A percentile compares a stretch with the other conserved stretches of the same genome.
Conservation (phyloP, 1,140 invertebrate genomes). For the Cherax quadricarinatus region DNA sequence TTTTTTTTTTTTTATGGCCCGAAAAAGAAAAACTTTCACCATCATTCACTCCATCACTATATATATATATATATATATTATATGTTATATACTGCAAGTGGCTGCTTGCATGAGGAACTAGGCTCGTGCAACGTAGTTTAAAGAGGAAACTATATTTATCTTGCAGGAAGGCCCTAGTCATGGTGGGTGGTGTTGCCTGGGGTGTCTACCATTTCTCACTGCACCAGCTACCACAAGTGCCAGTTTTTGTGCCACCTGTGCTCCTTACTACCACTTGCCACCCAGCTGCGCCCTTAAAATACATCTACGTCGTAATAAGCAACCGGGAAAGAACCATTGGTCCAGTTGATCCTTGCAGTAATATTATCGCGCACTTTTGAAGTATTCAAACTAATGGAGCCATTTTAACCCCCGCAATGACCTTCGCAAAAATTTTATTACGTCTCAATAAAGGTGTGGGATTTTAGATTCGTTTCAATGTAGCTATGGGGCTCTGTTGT, state of each 20-base stretch:
- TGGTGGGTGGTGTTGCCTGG: too few relatives aligned
- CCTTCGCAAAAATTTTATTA: neutral
- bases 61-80: conserved; percentile 3
- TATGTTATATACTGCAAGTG: neutral
- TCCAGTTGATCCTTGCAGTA: conserved; percentile 11
- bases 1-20: too few relatives aligned
- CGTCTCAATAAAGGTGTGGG: neutral
- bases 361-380: conserved; percentile 35
- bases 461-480: neutral
- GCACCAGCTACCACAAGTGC: neutral
- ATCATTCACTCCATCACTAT: too few relatives aligned
- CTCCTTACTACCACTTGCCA: too few relatives aligned
- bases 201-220: too few relatives aligned
- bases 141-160: neutral
- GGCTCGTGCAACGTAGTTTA: neutral
- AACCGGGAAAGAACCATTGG: conserved; percentile 8
- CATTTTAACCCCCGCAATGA: neutral
- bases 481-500: neutral
- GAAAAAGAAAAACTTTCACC: too few relatives aligned
- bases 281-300: neutral
- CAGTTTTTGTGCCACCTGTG: neutral
- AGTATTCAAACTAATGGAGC: neutral
- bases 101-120: neutral
- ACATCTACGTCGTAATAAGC: neutral
- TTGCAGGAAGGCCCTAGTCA: too few relatives aligned